Evolutionary conservation across 2,888 invertebrate species (phyloP).

Genomic region (Augochlorella aurata): DNA sequence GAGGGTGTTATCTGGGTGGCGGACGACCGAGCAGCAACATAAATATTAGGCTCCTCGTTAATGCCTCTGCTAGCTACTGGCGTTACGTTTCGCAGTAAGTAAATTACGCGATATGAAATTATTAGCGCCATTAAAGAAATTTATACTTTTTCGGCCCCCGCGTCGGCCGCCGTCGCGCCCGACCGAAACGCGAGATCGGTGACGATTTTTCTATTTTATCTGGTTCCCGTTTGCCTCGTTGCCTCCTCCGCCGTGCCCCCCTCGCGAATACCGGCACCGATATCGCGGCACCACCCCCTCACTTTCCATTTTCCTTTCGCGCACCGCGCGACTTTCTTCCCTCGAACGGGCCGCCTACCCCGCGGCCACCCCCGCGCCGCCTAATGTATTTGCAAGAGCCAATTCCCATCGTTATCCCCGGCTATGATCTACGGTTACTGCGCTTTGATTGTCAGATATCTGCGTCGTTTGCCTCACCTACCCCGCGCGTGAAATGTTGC

Average conservation of each 20-base stretch:
- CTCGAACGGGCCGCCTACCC: constrained; percentile 49
- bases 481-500: constrained; percentile 44
- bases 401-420: constrained; percentile 80
- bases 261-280: constrained; percentile 37
- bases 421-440: constrained; percentile 79
- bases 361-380: constrained; percentile 60
- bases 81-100: constrained; percentile 83
- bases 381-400: constrained; percentile 81
- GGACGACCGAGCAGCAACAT: constrained; percentile 80
- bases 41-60: constrained; percentile 82
- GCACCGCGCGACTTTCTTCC: constrained; percentile 57
- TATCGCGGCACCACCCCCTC: constrained; percentile 54
- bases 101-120: constrained; percentile 83
- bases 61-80: constrained; percentile 82
- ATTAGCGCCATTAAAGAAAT: constrained; percentile 82
- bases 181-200: constrained; percentile 59
- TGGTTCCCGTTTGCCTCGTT: constrained; percentile 64
- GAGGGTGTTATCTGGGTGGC: constrained; percentile 81
- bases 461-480: constrained; percentile 50
- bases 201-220: constrained; percentile 81
- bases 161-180: constrained; percentile 50
- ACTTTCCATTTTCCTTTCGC: constrained; percentile 59
- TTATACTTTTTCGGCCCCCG: constrained; percentile 78
- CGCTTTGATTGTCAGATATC: constrained; percentile 77
- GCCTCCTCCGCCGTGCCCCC: constrained; percentile 39